Evolutionary conservation across 2,888 invertebrate genomes (phyloP).

Genomic region (Theretra japonica): DNA sequence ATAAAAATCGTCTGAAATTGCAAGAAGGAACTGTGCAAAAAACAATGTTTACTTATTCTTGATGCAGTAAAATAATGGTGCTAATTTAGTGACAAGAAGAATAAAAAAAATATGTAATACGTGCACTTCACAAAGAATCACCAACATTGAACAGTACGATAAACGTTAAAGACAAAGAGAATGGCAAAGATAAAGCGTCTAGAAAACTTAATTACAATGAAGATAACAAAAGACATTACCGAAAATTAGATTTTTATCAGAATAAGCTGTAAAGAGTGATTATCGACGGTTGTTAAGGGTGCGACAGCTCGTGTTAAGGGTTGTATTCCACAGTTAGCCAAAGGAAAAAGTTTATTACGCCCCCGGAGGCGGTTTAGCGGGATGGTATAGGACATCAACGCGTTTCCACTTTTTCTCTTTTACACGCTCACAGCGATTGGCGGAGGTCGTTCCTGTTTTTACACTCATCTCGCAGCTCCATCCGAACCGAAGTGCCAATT

Average conservation of each 20-base stretch:
- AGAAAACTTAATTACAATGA: conserved; percentile 19
- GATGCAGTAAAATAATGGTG: too few species aligned
- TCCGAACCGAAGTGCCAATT: conserved; percentile 24
- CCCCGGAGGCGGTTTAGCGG: conserved; percentile 24
- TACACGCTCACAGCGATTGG: conserved; percentile 16
- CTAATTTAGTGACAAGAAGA: too few species aligned
- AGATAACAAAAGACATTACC: conserved; percentile 24
- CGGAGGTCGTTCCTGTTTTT: conserved; percentile 16
- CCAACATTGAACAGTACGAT: not conserved
- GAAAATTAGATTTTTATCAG: conserved; percentile 25
- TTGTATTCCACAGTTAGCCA: conserved; percentile 19
- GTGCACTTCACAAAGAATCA: too few species aligned
- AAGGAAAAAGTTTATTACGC: conserved; percentile 24
- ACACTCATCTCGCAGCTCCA: conserved; percentile 22
- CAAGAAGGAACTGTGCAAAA: too few species aligned
- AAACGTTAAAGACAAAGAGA: not conserved
- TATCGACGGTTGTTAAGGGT: conserved; percentile 16
- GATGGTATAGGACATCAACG: conserved; percentile 19
- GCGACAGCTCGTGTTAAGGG: conserved; percentile 11
- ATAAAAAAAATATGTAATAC: too few species aligned
- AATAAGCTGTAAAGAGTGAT: conserved; percentile 23
- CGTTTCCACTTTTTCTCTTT: conserved; percentile 17
- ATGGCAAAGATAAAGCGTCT: conserved; percentile 3
- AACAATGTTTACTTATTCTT: too few species aligned
- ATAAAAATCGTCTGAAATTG: too few species aligned